A percentile compares a stretch with the other conserved stretches of the same genome.
Conservation (phyloP, 2,888 invertebrate species). For the Cepaea hortensis region DNA sequence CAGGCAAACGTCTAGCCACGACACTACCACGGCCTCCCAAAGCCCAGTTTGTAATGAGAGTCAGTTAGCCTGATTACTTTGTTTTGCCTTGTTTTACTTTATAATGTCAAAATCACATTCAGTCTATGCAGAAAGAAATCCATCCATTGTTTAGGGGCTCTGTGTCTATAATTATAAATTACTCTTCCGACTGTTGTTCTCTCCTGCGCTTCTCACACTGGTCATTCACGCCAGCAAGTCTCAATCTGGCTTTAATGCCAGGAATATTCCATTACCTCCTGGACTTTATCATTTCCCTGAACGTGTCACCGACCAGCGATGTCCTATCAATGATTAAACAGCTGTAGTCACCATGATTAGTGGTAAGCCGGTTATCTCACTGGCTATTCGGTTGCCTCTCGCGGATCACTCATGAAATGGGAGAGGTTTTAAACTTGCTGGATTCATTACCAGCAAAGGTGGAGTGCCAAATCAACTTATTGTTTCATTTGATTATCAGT, state of each 20-base stretch:
- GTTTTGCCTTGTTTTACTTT: too few species aligned
- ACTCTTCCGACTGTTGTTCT: not conserved
- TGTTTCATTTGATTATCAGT: constrained; percentile 38
- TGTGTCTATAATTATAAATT: too few species aligned
- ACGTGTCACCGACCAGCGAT: not conserved
- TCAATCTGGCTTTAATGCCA: constrained; percentile 19
- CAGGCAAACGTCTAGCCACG: too few species aligned
- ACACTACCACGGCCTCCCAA: too few species aligned
- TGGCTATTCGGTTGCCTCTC: constrained; percentile 12
- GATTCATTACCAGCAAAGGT: constrained; percentile 12
- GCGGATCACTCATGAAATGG: constrained; percentile 16
- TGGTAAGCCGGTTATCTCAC: constrained; percentile 15
- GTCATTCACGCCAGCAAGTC: constrained; percentile 1
- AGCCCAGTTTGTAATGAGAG: too few species aligned
- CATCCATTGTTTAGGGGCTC: too few species aligned
- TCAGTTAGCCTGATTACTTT: too few species aligned
- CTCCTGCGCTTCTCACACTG: not conserved
- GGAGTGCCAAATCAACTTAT: constrained; percentile 20
- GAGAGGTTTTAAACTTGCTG: constrained; percentile 19
- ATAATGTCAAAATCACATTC: too few species aligned
- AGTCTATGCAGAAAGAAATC: too few species aligned
- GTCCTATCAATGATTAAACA: constrained; percentile 30
- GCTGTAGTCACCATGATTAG: not conserved
- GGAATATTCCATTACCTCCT: constrained; percentile 25
- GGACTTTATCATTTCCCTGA: not conserved